A percentile compares a stretch with the other conserved stretches of the same genome.
Conservation (phyloP, 2,888 invertebrate genomes). For the Oeneis ivallda region DNA sequence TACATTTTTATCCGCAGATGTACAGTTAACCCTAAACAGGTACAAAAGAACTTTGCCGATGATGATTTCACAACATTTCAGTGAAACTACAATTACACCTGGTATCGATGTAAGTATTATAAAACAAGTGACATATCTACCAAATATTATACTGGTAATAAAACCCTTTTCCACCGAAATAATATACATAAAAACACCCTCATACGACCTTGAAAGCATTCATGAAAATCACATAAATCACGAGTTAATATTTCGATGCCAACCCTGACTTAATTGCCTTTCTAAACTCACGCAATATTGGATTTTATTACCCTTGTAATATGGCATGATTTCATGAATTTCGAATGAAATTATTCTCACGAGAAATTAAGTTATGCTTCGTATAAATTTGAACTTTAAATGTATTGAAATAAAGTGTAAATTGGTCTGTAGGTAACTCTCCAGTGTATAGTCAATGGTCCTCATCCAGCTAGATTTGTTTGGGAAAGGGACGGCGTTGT, state of each 20-base stretch:
- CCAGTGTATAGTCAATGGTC: conserved; percentile 70
- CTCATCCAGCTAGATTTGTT: conserved; percentile 69
- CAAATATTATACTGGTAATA: background rate
- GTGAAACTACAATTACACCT: conserved; percentile 67
- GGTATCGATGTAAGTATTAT: conserved; percentile 70
- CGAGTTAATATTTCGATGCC: conserved; percentile 25
- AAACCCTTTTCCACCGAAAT: background rate
- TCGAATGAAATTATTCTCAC: conserved; percentile 44
- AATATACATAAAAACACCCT: conserved; percentile 9
- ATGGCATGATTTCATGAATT: conserved; percentile 45
- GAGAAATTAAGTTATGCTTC: conserved; percentile 33
- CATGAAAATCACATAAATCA: conserved; percentile 23
- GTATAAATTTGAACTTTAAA: conserved; percentile 36
- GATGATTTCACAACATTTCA: conserved; percentile 71
- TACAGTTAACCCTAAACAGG: conserved; percentile 29
- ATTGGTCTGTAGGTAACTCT: conserved; percentile 59
- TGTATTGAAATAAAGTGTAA: conserved; percentile 30
- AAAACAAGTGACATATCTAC: background rate
- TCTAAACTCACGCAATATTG: conserved; percentile 41
- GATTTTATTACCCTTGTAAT: conserved; percentile 42
- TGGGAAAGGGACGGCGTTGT: conserved; percentile 76
- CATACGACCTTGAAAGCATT: conserved; percentile 20
- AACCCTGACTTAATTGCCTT: conserved; percentile 31
- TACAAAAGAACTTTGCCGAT: conserved; percentile 58
- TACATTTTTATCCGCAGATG: conserved; percentile 13